phyloP scores from a whole-genome alignment of 2,797 vertebrate genomes.

The Chiloscyllium punctatum region DNA sequence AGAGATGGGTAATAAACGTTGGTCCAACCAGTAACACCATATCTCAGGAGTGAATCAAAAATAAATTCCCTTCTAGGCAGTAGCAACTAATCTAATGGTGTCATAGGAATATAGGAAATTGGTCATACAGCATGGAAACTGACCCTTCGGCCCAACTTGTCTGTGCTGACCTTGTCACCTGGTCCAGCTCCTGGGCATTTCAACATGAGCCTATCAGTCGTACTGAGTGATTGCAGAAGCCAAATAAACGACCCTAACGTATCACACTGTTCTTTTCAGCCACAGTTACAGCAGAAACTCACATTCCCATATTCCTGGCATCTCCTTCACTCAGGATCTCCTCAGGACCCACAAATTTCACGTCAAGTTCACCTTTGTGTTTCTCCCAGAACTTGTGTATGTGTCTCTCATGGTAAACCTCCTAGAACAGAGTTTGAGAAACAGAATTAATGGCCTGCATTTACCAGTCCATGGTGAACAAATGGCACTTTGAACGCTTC shows the following conservation, averaged over 20 bases:
- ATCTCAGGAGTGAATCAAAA: too few species aligned
- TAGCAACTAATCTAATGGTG: too few species aligned
- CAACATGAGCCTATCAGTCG: too few species aligned
- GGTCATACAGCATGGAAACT: too few species aligned
- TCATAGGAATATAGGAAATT: too few species aligned
- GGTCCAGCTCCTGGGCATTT: too few species aligned
- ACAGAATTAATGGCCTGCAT: neutral
- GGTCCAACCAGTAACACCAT: too few species aligned
- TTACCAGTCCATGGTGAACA: neutral
- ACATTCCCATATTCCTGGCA: slow-evolving; percentile 98
- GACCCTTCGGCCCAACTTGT: too few species aligned
- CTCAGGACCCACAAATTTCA: slow-evolving; percentile 94
- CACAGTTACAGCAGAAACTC: slow-evolving; percentile 45
- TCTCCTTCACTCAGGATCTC: slow-evolving; percentile 89
- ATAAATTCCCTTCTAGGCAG: too few species aligned
- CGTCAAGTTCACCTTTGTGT: slow-evolving; percentile 71
- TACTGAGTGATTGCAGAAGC: too few species aligned
- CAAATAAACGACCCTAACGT: neutral
- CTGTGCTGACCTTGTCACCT: too few species aligned
- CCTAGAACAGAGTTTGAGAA: slow-evolving; percentile 61
- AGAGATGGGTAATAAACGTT: too few species aligned
- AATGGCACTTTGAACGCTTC: neutral
- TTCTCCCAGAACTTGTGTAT: slow-evolving; percentile 88
- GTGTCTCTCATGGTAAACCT: slow-evolving; percentile 96
- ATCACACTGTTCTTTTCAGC: neutral